Percentiles rank a stretch among this genome's conserved stretches.
phyloP scores from a whole-genome alignment of 2,113 vertebrate genomes.

The Uropsilus gracilis region DNA sequence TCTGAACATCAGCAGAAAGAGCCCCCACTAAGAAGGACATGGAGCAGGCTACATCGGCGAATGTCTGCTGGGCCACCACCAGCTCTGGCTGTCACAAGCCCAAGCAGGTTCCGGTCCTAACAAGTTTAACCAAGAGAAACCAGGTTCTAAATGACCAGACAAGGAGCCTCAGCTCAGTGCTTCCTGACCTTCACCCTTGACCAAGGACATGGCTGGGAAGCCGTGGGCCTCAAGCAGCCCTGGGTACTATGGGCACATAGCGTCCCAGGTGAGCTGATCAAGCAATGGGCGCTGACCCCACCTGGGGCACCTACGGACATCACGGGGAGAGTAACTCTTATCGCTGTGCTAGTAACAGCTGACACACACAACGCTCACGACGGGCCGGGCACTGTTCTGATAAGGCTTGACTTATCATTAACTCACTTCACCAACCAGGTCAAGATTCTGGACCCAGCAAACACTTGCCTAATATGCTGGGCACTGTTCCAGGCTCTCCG shows the following conservation, averaged over 20 bases:
- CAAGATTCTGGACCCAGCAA: neutral
- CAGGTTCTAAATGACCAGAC: neutral
- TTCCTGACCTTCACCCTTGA: accelerated
- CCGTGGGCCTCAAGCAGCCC: neutral
- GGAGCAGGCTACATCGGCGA: accelerated
- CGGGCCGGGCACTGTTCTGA: neutral
- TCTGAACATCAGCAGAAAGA: neutral
- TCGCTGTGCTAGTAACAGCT: neutral
- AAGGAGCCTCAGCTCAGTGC: neutral
- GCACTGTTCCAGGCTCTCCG: neutral
- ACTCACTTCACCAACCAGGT: neutral
- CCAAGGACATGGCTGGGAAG: neutral
- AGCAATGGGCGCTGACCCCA: neutral
- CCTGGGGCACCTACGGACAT: neutral
- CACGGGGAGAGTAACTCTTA: neutral
- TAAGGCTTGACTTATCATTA: neutral
- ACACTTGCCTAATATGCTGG: neutral
- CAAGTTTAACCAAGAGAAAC: neutral
- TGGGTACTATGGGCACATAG: accelerated
- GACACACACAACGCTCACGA: no score
- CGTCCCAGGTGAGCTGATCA: accelerated
- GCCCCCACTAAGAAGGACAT: neutral
- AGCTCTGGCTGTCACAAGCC: neutral
- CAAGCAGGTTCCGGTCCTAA: accelerated
- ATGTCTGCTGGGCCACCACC: neutral